Evolutionary conservation across 1,140 invertebrate species (phyloP).

Genomic region (Pseudoatta argentina): DNA sequence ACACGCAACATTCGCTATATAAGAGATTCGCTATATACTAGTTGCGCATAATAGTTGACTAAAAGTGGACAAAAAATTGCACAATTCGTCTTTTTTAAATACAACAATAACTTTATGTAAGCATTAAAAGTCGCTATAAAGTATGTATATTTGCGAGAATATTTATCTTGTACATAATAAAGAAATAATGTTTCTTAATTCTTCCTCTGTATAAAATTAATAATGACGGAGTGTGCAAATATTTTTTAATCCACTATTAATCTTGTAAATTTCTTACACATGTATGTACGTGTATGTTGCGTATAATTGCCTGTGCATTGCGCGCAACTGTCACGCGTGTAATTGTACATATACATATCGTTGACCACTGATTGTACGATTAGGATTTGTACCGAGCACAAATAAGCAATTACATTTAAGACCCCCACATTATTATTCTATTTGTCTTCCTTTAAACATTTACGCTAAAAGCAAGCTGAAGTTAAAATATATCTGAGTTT

Average conservation of each 20-base stretch:
- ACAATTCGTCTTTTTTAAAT: background rate
- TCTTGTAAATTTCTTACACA: slow-evolving; percentile 3
- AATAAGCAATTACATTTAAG: slow-evolving; percentile 78
- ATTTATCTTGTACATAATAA: background rate
- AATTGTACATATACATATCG: slow-evolving; percentile 53
- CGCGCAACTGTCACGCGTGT: slow-evolving; percentile 49
- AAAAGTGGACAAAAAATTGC: slow-evolving; percentile 12
- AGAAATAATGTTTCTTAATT: background rate
- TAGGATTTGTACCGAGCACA: slow-evolving; percentile 78
- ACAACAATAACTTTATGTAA: background rate
- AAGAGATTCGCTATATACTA: background rate
- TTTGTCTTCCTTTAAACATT: background rate
- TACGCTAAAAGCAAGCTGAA: slow-evolving; percentile 34
- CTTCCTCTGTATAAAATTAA: slow-evolving; percentile 7
- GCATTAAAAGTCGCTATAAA: background rate
- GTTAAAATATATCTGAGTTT: slow-evolving; percentile 39
- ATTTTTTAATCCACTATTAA: background rate
- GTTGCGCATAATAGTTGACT: slow-evolving; percentile 15
- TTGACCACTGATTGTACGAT: slow-evolving; percentile 81
- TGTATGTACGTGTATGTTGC: background rate
- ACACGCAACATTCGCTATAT: slow-evolving; percentile 21
- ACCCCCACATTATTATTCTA: slow-evolving; percentile 47
- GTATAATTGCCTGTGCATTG: background rate
- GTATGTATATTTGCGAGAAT: background rate
- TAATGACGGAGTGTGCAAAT: background rate